phyloP scores from a whole-genome alignment of 2,113 vertebrate species.

The Hoplias malabaricus region DNA sequence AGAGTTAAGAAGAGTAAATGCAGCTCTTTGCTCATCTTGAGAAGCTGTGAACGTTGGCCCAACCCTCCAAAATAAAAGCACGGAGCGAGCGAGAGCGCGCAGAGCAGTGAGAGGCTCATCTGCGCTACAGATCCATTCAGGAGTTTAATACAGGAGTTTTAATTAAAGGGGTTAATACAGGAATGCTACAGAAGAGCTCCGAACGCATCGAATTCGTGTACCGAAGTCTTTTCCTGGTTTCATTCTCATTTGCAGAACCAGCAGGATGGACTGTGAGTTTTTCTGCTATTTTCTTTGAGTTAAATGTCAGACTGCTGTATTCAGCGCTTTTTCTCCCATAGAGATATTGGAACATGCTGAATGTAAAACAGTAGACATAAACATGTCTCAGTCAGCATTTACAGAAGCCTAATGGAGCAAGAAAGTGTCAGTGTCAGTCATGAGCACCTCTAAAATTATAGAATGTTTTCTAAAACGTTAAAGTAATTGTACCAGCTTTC shows the following conservation, averaged over 20 bases:
- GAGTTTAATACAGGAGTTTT: background rate
- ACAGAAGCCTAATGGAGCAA: background rate
- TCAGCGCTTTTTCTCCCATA: background rate
- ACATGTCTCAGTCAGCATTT: background rate
- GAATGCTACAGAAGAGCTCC: background rate
- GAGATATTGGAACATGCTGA: background rate
- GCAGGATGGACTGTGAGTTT: conserved; percentile 26
- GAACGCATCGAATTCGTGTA: background rate
- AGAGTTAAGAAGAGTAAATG: background rate
- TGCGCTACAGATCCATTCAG: background rate
- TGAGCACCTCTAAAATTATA: background rate
- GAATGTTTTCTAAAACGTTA: background rate
- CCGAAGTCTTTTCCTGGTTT: background rate
- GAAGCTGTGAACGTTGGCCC: conserved; percentile 10
- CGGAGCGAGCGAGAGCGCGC: background rate
- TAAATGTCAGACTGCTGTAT: background rate
- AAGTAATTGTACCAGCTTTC: background rate
- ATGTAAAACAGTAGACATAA: background rate
- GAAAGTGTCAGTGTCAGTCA: background rate
- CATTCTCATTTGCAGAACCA: background rate
- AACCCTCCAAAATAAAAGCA: conserved; percentile 34
- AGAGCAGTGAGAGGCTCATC: background rate
- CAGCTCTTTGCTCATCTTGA: background rate
- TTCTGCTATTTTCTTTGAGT: background rate
- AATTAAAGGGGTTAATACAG: background rate